These are phyloP conservation scores for Monopterus albus DNA, from an alignment of 2,113 vertebrate genomes.

Conservation along the genomic window DNA sequence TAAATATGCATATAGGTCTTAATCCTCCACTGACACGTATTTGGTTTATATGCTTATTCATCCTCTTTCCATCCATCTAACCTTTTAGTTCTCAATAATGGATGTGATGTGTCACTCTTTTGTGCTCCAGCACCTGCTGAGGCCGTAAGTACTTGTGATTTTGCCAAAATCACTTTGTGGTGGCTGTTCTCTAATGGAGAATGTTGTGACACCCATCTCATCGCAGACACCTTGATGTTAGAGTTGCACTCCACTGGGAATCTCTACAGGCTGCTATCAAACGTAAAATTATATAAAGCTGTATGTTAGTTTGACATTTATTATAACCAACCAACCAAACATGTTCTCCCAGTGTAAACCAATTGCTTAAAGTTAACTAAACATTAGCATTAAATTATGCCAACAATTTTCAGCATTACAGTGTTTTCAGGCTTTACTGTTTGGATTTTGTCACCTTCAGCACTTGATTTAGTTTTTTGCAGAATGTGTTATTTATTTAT, in stretches of 20 bases:
- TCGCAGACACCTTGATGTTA: conserved; percentile 19
- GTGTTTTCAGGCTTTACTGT: neutral
- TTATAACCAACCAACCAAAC: too few species aligned
- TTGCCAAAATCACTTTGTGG: conserved; percentile 21
- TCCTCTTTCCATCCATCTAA: neutral
- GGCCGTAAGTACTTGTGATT: conserved; percentile 27
- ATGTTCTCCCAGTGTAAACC: too few species aligned
- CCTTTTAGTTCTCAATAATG: neutral
- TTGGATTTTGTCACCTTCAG: too few species aligned
- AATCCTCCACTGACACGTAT: neutral
- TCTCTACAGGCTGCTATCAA: neutral
- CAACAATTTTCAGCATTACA: neutral
- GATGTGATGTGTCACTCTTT: neutral
- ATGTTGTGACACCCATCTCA: conserved; percentile 8
- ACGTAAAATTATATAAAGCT: neutral
- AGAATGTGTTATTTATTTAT: neutral
- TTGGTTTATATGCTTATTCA: conserved; percentile 3
- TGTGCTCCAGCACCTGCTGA: conserved; percentile 16
- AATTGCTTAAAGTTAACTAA: too few species aligned
- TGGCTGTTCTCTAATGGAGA: conserved; percentile 30
- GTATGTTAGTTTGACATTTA: neutral
- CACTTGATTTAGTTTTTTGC: neutral
- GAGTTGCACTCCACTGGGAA: neutral
- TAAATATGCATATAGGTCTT: conserved; percentile 1
- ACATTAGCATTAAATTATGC: too few species aligned